Evolutionary conservation across 1,140 invertebrate species (phyloP).

Genomic region (Macrotrachela quadricornifera): DNA sequence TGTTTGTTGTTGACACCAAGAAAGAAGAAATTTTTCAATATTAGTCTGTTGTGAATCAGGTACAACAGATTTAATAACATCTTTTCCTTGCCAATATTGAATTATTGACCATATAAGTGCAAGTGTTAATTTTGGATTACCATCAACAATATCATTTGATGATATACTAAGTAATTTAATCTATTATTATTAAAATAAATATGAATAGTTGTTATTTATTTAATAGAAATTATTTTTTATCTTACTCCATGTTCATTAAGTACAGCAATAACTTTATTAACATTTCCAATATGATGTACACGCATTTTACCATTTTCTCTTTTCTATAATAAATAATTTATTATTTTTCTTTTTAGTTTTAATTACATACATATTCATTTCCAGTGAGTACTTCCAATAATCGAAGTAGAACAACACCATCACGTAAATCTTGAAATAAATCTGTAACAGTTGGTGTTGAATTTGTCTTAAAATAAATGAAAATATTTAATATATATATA

Average conservation of each 20-base stretch:
- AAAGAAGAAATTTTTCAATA: constrained; percentile 4
- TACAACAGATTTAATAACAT: not conserved
- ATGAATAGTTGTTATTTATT: not conserved
- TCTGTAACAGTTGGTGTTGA: not conserved
- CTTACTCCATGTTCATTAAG: constrained; percentile 40
- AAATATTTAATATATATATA: not conserved
- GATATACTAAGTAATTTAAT: constrained; percentile 96
- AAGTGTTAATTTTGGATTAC: constrained; percentile 93
- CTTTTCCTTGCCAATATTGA: constrained; percentile 76
- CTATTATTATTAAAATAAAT: constrained; percentile 21
- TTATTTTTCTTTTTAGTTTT: not conserved
- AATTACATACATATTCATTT: not conserved
- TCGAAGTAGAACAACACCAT: constrained; percentile 2
- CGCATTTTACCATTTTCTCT: constrained; percentile 64
- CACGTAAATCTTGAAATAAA: constrained; percentile 7
- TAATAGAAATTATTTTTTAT: not conserved
- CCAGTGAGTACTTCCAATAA: constrained; percentile 4
- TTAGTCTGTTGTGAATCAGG: constrained; percentile 1
- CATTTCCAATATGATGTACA: constrained; percentile 74
- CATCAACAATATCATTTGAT: constrained; percentile 95
- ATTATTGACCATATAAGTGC: constrained; percentile 98
- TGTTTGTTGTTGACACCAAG: constrained; percentile 5
- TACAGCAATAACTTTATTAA: constrained; percentile 58
- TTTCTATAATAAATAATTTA: constrained; percentile 38
- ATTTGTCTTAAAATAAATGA: not conserved